Conservation (phyloP, 2,113 vertebrate species). For the Prochilodus magdalenae region DNA sequence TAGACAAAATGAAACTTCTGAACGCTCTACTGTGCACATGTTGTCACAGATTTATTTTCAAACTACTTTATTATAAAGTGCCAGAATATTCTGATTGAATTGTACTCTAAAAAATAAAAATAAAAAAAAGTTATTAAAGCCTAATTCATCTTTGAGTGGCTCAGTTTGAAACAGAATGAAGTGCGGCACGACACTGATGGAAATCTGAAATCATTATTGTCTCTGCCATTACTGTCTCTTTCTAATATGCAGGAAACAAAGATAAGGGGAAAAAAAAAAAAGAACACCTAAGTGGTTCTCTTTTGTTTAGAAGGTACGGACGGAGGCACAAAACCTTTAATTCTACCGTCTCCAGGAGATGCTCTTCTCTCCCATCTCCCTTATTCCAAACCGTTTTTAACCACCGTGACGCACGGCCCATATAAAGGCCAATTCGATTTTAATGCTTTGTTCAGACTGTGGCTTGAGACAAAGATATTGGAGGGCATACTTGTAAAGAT, state of each 20-base stretch:
- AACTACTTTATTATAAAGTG: constrained; percentile 17
- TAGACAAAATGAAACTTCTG: neutral
- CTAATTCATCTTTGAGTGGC: constrained; percentile 44
- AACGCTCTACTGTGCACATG: neutral
- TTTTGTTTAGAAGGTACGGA: constrained; percentile 23
- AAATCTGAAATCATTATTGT: constrained; percentile 58
- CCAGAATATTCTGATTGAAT: constrained; percentile 27
- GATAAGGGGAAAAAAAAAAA: neutral
- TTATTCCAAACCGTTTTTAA: constrained; percentile 40
- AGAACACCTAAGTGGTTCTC: constrained; percentile 2
- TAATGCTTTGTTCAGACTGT: constrained; percentile 46
- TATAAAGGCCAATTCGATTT: constrained; percentile 34
- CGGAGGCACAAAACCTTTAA: constrained; percentile 5
- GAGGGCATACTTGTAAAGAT: constrained; percentile 36
- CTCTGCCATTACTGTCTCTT: constrained; percentile 34
- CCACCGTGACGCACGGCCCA: constrained; percentile 42
- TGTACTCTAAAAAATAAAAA: neutral
- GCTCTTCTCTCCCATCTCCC: constrained; percentile 11
- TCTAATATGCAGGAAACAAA: constrained; percentile 37
- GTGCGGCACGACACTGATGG: constrained; percentile 27
- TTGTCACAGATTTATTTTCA: neutral
- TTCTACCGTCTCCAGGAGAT: neutral
- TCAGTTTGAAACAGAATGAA: constrained; percentile 28
- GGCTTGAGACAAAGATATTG: constrained; percentile 39
- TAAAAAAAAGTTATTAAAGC: constrained; percentile 20